phyloP scores from a whole-genome alignment of 1,140 invertebrate species.

The Popillia japonica region DNA sequence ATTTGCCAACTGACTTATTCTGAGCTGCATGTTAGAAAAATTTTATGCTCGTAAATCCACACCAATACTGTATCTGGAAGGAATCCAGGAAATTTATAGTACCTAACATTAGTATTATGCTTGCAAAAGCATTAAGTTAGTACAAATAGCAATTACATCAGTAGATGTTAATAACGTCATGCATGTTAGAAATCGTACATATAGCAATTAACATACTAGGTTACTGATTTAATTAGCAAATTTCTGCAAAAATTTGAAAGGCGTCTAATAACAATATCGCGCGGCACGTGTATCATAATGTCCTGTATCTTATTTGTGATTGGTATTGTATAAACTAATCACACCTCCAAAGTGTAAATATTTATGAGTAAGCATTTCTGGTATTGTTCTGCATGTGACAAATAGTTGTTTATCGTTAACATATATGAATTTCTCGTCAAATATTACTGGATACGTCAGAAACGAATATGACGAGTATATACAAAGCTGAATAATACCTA shows the following conservation, averaged over 20 bases:
- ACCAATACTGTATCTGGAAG: too few species aligned
- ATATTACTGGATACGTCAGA: too few species aligned
- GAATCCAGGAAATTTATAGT: too few species aligned
- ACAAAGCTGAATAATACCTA: too few species aligned
- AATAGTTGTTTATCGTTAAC: too few species aligned
- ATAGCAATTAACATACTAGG: not conserved
- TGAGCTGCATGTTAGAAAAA: too few species aligned
- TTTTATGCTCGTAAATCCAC: too few species aligned
- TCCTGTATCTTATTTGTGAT: not conserved
- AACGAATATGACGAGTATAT: too few species aligned
- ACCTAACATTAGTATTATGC: too few species aligned
- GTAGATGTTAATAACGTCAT: not conserved
- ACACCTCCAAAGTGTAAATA: constrained; percentile 22
- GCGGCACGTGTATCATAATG: not conserved
- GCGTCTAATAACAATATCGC: not conserved
- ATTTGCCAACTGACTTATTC: not conserved
- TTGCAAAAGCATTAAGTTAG: not conserved
- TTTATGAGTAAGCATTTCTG: not conserved
- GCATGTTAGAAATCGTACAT: not conserved
- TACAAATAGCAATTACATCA: not conserved
- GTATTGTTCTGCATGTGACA: too few species aligned
- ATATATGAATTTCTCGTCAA: too few species aligned
- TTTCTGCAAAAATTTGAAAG: not conserved
- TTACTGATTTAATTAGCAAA: constrained; percentile 6
- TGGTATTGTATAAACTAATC: not conserved